Conservation (phyloP, 2,113 vertebrate species). For the Ifrita kowaldi region DNA sequence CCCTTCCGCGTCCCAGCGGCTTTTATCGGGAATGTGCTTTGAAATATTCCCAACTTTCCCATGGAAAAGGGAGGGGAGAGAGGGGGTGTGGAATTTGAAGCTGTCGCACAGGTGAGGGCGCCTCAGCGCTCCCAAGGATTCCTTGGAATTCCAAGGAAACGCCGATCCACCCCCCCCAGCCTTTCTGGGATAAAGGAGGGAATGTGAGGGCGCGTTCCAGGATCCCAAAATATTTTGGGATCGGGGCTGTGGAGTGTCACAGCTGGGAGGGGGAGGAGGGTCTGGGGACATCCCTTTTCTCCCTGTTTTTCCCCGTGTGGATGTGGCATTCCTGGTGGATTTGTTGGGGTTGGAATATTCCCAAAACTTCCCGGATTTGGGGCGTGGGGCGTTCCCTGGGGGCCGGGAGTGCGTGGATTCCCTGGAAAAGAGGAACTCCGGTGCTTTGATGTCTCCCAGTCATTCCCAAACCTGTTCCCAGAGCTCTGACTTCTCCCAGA, state of each 20-base stretch:
- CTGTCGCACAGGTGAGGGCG: not conserved
- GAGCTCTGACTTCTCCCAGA: not conserved
- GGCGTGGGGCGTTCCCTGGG: not conserved
- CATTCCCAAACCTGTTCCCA: not conserved
- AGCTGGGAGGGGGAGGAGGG: not conserved
- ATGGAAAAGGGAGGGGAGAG: not conserved
- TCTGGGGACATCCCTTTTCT: not conserved
- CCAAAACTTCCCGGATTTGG: not conserved
- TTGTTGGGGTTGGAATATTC: not conserved
- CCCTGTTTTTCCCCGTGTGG: not conserved
- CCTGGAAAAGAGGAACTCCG: not conserved
- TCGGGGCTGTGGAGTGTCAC: not conserved
- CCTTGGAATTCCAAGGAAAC: not conserved
- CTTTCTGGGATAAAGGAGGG: not conserved
- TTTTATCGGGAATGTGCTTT: not conserved
- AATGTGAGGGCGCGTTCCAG: not conserved
- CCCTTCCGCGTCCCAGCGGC: not conserved
- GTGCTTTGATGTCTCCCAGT: not conserved
- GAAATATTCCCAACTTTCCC: not conserved
- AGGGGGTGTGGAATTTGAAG: not conserved
- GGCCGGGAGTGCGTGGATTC: not conserved
- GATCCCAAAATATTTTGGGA: not conserved
- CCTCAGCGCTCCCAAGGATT: not conserved
- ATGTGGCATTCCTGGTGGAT: not conserved
- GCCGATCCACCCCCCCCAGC: rapidly evolving